Evolutionary conservation across 2,888 invertebrate species (phyloP).

Genomic region (Trachelus troglodyta): DNA sequence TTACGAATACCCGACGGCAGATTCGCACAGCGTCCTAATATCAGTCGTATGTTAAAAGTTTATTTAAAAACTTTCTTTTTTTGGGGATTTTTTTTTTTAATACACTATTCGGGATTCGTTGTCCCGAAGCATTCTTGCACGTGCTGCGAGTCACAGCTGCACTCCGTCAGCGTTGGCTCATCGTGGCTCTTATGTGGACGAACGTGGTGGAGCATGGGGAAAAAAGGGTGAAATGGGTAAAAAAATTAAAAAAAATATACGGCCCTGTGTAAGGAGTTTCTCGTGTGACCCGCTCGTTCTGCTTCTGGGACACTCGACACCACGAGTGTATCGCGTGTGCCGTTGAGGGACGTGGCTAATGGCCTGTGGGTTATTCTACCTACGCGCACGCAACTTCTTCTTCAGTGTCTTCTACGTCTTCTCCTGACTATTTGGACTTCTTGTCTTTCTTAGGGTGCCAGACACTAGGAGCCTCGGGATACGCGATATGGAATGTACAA

Average conservation of each 20-base stretch:
- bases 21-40: not conserved
- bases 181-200: not conserved
- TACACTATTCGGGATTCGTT: not conserved
- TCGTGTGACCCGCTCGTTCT: slow-evolving; percentile 53
- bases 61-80: not conserved
- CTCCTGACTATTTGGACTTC: not conserved
- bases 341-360: slow-evolving; percentile 56
- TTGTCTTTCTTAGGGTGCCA: not conserved
- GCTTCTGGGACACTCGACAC: slow-evolving; percentile 56
- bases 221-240: not conserved
- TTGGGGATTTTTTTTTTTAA: not conserved
- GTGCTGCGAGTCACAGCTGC: slow-evolving; percentile 18
- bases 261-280: slow-evolving; percentile 49
- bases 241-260: slow-evolving; percentile 18
- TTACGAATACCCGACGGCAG: slow-evolving; percentile 35
- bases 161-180: slow-evolving; percentile 5
- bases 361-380: slow-evolving; percentile 54
- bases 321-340: slow-evolving; percentile 57
- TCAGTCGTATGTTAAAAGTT: not conserved
- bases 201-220: not conserved
- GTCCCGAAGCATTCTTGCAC: slow-evolving; percentile 1
- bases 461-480: not conserved
- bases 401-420: not conserved
- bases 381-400: slow-evolving; percentile 16
- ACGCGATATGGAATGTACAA: not conserved